These are phyloP conservation scores for Brachionus paranguensis DNA, from an alignment of 1,140 invertebrate species.

Conservation along the genomic window DNA sequence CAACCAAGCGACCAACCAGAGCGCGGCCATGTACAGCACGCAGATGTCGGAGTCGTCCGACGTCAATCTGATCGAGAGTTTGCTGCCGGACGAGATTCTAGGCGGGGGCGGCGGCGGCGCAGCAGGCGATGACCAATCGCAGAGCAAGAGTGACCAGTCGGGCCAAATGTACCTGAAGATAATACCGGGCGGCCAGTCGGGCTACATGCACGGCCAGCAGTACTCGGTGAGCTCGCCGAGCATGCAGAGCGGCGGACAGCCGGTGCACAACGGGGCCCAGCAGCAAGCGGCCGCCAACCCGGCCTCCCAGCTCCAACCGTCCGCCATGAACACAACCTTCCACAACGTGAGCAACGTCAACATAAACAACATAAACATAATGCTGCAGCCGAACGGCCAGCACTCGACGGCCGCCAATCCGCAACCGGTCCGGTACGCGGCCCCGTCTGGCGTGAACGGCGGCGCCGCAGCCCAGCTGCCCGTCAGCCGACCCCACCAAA, in stretches of 20 bases:
- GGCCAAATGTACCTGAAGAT: neutral
- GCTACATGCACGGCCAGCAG: neutral
- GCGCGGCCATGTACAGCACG: neutral
- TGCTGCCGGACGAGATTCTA: neutral
- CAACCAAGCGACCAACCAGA: neutral
- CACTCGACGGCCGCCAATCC: neutral
- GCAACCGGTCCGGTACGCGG: neutral
- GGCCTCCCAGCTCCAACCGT: neutral
- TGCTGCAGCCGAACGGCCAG: slow-evolving; percentile 25
- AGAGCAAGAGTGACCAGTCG: neutral
- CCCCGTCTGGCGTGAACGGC: no score
- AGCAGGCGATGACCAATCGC: neutral
- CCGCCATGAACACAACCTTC: slow-evolving; percentile 23
- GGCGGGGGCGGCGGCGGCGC: neutral
- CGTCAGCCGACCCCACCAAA: neutral
- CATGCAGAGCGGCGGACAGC: neutral
- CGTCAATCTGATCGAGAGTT: slow-evolving; percentile 9
- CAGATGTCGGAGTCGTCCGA: slow-evolving; percentile 13
- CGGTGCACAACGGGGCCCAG: neutral
- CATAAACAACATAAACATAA: slow-evolving; percentile 39
- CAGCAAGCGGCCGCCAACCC: neutral
- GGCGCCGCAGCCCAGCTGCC: neutral
- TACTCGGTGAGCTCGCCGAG: neutral
- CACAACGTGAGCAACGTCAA: slow-evolving; percentile 37
- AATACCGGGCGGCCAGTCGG: neutral